A percentile compares a stretch with the other conserved stretches of the same genome.
phyloP scores from a whole-genome alignment of 2,888 invertebrate species.

The Tuta absoluta region DNA sequence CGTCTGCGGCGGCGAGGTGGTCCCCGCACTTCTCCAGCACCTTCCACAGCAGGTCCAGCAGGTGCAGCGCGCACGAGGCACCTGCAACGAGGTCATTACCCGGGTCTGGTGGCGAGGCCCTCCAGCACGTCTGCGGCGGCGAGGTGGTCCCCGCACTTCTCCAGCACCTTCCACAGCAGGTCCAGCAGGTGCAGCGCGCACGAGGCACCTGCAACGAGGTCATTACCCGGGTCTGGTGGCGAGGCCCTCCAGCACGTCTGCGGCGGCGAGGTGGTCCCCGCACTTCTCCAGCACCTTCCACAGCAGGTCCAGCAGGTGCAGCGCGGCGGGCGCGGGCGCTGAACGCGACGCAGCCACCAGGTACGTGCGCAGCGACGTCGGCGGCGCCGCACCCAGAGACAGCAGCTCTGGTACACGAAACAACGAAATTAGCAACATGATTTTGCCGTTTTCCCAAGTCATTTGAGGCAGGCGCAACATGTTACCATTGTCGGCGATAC shows the following conservation, averaged over 20 bases:
- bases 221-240: conserved; percentile 87
- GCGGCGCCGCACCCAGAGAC: conserved; percentile 83
- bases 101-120: conserved; percentile 89
- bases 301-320: conserved; percentile 88
- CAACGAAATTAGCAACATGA: too few relatives aligned
- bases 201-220: conserved; percentile 89
- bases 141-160: conserved; percentile 94
- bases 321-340: conserved; percentile 81
- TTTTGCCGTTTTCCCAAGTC: too few relatives aligned
- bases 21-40: conserved; percentile 96
- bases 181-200: conserved; percentile 85
- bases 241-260: conserved; percentile 92
- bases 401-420: conserved; percentile 78
- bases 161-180: conserved; percentile 97
- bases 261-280: conserved; percentile 95
- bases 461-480: too few relatives aligned
- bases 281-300: conserved; percentile 98
- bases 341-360: conserved; percentile 82
- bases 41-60: conserved; percentile 95
- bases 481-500: too few relatives aligned
- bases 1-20: conserved; percentile 95
- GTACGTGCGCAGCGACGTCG: conserved; percentile 89
- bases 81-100: conserved; percentile 92
- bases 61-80: conserved; percentile 75
- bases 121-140: conserved; percentile 95